phyloP scores from a whole-genome alignment of 2,888 invertebrate species.

The Clivina fossor region DNA sequence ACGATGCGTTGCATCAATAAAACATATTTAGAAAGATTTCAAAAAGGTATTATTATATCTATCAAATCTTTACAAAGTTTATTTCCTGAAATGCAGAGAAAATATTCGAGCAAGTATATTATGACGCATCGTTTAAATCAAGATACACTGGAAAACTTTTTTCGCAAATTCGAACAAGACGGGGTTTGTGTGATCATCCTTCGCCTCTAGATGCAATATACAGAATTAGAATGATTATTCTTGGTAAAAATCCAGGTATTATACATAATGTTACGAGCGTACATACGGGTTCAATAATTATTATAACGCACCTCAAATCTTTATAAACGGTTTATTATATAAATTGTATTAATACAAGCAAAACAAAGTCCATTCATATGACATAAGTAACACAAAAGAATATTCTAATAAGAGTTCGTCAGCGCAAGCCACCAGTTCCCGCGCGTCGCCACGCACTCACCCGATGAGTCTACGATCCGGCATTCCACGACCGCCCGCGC shows the following conservation, averaged over 20 bases:
- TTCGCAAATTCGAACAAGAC: slow-evolving; percentile 7
- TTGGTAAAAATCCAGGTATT: slow-evolving; percentile 12
- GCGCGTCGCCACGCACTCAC: too few relatives aligned
- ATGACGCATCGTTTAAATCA: not conserved
- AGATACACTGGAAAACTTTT: slow-evolving; percentile 5
- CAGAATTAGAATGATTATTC: slow-evolving; percentile 16
- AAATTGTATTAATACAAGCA: too few relatives aligned
- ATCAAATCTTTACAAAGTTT: slow-evolving; percentile 20
- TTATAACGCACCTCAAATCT: too few relatives aligned
- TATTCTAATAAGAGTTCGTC: too few relatives aligned
- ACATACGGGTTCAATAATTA: too few relatives aligned
- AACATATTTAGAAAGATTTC: slow-evolving; percentile 14
- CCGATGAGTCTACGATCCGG: too few relatives aligned
- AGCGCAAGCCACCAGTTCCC: too few relatives aligned
- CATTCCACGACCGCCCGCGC: too few relatives aligned
- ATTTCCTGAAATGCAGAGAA: slow-evolving; percentile 20
- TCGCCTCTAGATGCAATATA: slow-evolving; percentile 14
- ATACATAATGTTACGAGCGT: not conserved
- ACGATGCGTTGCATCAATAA: slow-evolving; percentile 14
- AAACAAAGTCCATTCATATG: too few relatives aligned
- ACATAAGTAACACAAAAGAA: too few relatives aligned
- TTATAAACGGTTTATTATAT: too few relatives aligned
- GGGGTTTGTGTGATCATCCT: slow-evolving; percentile 10
- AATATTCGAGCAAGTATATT: not conserved
- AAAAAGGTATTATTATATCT: slow-evolving; percentile 22